These are phyloP conservation scores for Drosophila ananassae DNA, from an alignment of 1,140 invertebrate genomes.

Conservation along the genomic window DNA sequence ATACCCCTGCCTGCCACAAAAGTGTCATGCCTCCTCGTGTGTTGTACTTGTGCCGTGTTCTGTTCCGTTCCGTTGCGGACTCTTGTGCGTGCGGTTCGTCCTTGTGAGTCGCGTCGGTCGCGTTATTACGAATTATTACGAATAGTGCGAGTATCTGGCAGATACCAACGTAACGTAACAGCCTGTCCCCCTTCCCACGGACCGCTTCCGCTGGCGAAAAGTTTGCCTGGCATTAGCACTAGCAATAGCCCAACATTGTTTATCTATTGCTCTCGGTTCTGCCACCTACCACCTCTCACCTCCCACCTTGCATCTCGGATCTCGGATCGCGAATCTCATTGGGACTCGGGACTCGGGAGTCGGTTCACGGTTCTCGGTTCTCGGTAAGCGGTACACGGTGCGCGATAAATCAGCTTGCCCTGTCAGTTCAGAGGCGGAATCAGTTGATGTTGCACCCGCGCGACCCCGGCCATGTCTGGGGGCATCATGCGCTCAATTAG, in stretches of 20 bases:
- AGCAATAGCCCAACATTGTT: conserved; percentile 21
- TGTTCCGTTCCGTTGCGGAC: conserved; percentile 7
- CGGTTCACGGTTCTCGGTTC: conserved; percentile 2
- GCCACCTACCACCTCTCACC: not conserved
- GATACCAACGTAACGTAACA: conserved; percentile 22
- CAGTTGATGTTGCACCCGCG: conserved; percentile 27
- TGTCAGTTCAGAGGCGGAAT: conserved; percentile 29
- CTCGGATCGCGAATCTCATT: not conserved
- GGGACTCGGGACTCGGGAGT: conserved; percentile 19
- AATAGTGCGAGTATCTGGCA: not conserved
- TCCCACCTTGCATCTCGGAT: not conserved
- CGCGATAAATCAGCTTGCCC: conserved; percentile 52
- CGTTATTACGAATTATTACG: conserved; percentile 2
- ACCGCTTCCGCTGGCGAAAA: conserved; percentile 51
- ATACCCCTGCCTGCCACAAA: not conserved
- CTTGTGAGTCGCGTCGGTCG: conserved; percentile 17
- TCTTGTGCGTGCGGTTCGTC: conserved; percentile 21
- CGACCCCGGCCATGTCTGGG: conserved; percentile 5
- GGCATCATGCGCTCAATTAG: conserved; percentile 63
- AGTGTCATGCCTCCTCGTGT: not conserved
- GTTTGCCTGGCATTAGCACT: conserved; percentile 1
- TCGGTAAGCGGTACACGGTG: conserved; percentile 8
- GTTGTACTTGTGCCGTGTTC: not conserved
- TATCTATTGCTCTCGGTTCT: conserved; percentile 9
- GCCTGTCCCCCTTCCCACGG: not conserved